phyloP scores from a whole-genome alignment of 2,113 vertebrate genomes.

The Gallinago paraguaiae region DNA sequence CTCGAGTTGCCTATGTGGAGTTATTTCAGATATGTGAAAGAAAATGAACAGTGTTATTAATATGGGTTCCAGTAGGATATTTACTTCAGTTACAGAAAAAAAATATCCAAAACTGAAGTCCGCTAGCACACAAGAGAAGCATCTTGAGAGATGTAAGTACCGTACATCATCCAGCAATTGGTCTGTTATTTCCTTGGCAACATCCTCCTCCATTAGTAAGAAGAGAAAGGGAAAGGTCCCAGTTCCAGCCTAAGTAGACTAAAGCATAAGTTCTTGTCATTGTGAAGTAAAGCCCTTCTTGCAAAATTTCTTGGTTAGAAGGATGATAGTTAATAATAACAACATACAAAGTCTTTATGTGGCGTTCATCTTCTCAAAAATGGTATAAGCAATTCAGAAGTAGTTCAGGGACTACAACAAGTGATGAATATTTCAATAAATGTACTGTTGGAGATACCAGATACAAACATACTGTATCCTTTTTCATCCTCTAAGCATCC shows the following conservation, averaged over 20 bases:
- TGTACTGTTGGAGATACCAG: background rate
- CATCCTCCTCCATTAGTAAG: background rate
- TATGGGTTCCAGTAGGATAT: background rate
- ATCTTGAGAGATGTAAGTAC: background rate
- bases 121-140: background rate
- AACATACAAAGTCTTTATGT: background rate
- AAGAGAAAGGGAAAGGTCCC: background rate
- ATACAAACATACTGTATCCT: background rate
- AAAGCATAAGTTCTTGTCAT: background rate
- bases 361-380: background rate
- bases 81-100: background rate
- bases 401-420: constrained; percentile 23
- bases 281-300: background rate
- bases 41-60: background rate
- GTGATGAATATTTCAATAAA: constrained; percentile 53
- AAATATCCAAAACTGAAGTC: background rate
- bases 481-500: constrained; percentile 28
- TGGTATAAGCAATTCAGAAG: background rate
- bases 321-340: background rate
- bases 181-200: background rate
- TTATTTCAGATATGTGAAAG: background rate
- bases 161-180: background rate
- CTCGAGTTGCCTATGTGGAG: background rate
- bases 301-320: constrained; percentile 4
- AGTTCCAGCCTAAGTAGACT: background rate